Base-by-base conservation (phyloP, 1,140 invertebrate species). In the Lasioglossum albipes region DNA sequence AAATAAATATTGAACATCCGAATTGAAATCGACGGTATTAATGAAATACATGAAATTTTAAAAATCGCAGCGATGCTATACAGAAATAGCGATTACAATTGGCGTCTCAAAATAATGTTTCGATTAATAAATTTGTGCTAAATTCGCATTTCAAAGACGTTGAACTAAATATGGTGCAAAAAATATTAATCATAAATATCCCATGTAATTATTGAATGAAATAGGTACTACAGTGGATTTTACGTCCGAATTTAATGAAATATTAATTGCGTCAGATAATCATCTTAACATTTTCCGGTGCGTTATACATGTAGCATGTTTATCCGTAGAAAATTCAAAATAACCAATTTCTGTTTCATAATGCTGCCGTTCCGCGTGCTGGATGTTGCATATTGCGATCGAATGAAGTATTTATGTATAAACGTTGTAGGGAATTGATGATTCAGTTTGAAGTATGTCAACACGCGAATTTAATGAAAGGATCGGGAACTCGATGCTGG, bases 11-110 rank as follows among this genome's bases (percentile, higher is more conserved):
- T 13, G 49, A 62, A 42, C 61, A 49, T 9, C 3, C 36, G 36
- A 36, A 49, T 9, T 81, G 82, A 84, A 84, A 82, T 84, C 36
- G 36, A 36, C 36, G 36, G 36, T 3, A 36, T 36, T 36, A 36
- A 36, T 4, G 3, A 36, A 36, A 36, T 3, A 36, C 3, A 36
- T 36, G 66, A 75, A 79, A 78, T 79, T 84, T 86, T 84, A 41
- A 78, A 70, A 62, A 73, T 66, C 68, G 57, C 36, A 67, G 62
- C 61, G 71, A 66, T 31, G 41, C 54, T 75, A 41, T 77, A 42
- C 49, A 66, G 72, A 31, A 70, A 73, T 59, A 66, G 73, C 81
- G 78, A 85, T 85, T 69, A 68, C 68, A 74, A 59, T 66, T 73
- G 72, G 76, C 59, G 72, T 73, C 73, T 70, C 73, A 57, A 45